Evolutionary conservation across 2,797 vertebrate species (phyloP).

Genomic region (Eidolon dupreanum): DNA sequence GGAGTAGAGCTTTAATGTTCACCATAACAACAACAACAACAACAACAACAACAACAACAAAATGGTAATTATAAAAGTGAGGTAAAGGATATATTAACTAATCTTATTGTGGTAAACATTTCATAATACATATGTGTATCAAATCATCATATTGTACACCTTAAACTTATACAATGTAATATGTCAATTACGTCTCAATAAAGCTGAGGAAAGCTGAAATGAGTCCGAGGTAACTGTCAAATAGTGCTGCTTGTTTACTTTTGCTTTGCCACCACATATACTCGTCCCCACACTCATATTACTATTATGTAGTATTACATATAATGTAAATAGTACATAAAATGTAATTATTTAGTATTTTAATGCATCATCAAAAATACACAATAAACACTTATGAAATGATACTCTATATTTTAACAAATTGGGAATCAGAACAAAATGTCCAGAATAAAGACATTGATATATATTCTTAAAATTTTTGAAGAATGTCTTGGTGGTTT

Average conservation of each 20-base stretch:
- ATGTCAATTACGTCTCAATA: neutral
- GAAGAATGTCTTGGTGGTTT: neutral
- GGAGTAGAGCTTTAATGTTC: neutral
- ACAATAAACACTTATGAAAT: neutral
- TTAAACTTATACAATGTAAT: neutral
- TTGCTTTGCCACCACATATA: neutral
- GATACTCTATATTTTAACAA: neutral
- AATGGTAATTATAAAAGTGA: neutral
- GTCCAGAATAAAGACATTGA: neutral
- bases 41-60: neutral
- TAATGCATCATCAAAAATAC: neutral
- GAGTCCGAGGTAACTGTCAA: neutral
- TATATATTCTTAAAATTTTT: neutral
- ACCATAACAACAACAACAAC: neutral
- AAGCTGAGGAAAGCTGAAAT: neutral
- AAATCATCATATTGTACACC: neutral
- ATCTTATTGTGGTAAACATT: neutral
- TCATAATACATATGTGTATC: neutral
- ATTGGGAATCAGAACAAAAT: neutral
- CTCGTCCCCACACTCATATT: neutral
- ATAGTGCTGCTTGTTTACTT: neutral
- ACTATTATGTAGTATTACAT: neutral
- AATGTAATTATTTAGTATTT: neutral
- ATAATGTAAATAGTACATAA: neutral
- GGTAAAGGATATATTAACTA: neutral